Evolutionary conservation across 2,888 invertebrate genomes (phyloP), one percentile per base, ranked within the genome.

Genomic region (Callimorpha dominula): DNA sequence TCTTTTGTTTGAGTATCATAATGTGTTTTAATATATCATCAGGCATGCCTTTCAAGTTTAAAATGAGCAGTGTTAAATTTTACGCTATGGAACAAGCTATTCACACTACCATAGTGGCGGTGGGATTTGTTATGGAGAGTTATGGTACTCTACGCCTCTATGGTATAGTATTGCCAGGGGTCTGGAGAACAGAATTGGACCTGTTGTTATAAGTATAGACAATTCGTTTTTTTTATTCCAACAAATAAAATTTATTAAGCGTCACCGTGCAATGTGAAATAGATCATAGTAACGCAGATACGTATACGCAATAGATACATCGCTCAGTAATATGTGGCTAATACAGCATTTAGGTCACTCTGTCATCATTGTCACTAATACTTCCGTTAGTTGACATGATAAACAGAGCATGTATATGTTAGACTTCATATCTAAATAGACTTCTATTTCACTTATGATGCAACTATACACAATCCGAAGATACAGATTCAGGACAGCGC

Each of bases 311-410:
- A 52, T 52, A 66, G 5, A 66, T 31, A 31, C 50, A 14, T 49
- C 42, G 43, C 67, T 68, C 60, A 68, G 60, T 68, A 31, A 60
- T 60, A 60, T 31, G 60, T 68, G 68, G 60, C 6, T 60, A 60
- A 68, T 14, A 31, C 60, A 17, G 42, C 0, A 69, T 63, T 50
- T 11, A 50, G 69, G 69, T 50, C 50, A 69, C 50, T 50, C 12
- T 31, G 50, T 9, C 40, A 69, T 43, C 50, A 69, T 62, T 62
- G 60, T 46, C 31, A 57, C 15, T 17, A 15, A 49, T 49, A 46
- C 68, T 60, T 60, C 31, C 60, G 60, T 60, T 68, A 60, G 46
- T 60, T 49, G 65, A 70, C 11, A 52, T 17, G 62, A 68, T 75
- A 60, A 54, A 15, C n/a, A 20, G 15, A 31, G 54, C 20, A 17